Percentiles rank a stretch among this genome's conserved stretches.
Conservation (phyloP, 2,113 vertebrate genomes). For the Hemibagrus wyckioides region DNA sequence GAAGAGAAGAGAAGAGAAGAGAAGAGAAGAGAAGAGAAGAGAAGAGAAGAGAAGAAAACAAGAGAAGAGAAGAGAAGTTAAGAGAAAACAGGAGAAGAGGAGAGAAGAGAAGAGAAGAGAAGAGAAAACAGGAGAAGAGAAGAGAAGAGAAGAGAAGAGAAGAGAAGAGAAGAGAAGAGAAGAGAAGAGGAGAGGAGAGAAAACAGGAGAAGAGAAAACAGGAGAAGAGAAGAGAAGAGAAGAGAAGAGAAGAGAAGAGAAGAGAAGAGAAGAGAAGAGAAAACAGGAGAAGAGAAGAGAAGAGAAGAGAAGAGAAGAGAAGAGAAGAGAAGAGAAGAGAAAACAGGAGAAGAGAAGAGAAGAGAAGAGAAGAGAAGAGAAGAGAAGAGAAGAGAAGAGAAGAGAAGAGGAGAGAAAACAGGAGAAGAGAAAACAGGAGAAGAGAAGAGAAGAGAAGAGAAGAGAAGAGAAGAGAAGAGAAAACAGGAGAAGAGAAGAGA, state of each 20-base stretch:
- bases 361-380: background rate
- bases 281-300: background rate
- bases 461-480: background rate
- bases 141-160: background rate
- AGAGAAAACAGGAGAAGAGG: background rate
- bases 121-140: background rate
- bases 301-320: background rate
- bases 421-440: background rate
- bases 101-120: background rate
- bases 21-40: background rate
- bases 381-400: background rate
- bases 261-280: background rate
- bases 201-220: background rate
- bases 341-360: background rate
- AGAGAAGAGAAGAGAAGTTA: conserved; percentile 6
- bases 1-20: background rate
- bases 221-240: background rate
- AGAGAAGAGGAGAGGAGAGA: background rate
- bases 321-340: background rate
- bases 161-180: background rate
- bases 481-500: background rate
- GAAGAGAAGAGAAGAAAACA: background rate
- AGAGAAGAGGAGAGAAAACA: background rate
- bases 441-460: background rate
- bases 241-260: background rate